phyloP scores from a whole-genome alignment of 2,888 invertebrate species.

The Apotomis turbidana region DNA sequence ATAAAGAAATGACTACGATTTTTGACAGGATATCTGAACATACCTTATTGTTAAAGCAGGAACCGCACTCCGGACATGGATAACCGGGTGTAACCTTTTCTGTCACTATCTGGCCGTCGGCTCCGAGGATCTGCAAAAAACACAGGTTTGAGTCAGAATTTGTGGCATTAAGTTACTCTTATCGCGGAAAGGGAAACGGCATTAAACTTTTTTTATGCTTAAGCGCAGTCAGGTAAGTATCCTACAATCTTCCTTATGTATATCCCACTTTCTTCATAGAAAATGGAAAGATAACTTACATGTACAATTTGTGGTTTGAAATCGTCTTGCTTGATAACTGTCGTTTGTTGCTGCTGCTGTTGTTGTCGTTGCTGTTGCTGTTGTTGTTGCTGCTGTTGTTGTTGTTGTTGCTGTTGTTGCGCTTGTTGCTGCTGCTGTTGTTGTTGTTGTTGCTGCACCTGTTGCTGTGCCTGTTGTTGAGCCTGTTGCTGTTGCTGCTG shows the following conservation, averaged over 20 bases:
- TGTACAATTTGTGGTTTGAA: constrained; percentile 82
- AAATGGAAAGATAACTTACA: constrained; percentile 56
- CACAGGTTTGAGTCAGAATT: constrained; percentile 4
- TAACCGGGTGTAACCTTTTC: constrained; percentile 75
- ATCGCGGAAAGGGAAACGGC: no score
- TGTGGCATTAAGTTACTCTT: background rate
- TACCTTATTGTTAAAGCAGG: constrained; percentile 81
- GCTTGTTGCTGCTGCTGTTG: constrained; percentile 63
- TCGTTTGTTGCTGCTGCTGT: constrained; percentile 70
- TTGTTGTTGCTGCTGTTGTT: constrained; percentile 70
- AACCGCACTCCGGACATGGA: constrained; percentile 78
- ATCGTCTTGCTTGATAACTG: constrained; percentile 80
- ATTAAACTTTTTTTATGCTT: no score
- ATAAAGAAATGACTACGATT: no score
- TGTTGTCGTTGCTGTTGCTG: constrained; percentile 69
- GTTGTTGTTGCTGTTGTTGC: constrained; percentile 62
- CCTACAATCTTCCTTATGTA: no score
- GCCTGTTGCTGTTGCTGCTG: constrained; percentile 49
- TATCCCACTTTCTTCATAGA: no score
- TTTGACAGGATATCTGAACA: constrained; percentile 19
- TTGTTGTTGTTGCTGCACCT: constrained; percentile 46
- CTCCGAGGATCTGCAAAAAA: constrained; percentile 70
- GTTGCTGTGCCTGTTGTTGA: constrained; percentile 64
- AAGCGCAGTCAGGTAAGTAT: no score
- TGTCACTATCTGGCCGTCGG: constrained; percentile 73